Conservation (phyloP, 2,113 vertebrate genomes). For the Tenrec ecaudatus region DNA sequence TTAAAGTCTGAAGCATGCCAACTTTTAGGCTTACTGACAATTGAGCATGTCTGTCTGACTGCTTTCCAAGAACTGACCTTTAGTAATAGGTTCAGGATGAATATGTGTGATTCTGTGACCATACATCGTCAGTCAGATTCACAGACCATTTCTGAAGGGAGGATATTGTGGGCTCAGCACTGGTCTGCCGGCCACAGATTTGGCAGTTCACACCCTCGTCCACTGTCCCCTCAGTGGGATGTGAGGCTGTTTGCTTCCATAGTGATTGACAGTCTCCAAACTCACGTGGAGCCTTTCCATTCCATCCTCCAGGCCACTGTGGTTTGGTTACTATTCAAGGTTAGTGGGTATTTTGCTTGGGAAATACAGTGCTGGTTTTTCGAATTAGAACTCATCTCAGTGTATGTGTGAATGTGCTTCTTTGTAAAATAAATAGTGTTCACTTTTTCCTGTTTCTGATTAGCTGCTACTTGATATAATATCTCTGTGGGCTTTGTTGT, state of each 20-base stretch:
- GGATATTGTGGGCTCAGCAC: background rate
- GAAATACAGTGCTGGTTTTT: background rate
- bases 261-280: no score
- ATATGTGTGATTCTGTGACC: background rate
- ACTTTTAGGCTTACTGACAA: background rate
- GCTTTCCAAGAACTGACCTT: background rate
- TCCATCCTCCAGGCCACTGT: no score
- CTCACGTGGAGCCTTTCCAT: no score
- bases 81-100: background rate
- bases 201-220: no score
- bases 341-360: no score
- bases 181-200: no score
- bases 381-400: background rate
- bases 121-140: background rate
- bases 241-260: no score
- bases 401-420: background rate
- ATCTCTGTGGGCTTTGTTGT: background rate
- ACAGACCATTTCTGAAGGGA: background rate
- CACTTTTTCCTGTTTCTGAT: slow-evolving; percentile 1
- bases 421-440: background rate
- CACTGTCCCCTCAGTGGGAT: no score
- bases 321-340: no score
- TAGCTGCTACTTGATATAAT: background rate
- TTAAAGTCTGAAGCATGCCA: background rate
- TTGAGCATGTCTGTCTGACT: background rate